Base-by-base conservation (phyloP, 2,113 vertebrate species). In the Tupaia chinensis region DNA sequence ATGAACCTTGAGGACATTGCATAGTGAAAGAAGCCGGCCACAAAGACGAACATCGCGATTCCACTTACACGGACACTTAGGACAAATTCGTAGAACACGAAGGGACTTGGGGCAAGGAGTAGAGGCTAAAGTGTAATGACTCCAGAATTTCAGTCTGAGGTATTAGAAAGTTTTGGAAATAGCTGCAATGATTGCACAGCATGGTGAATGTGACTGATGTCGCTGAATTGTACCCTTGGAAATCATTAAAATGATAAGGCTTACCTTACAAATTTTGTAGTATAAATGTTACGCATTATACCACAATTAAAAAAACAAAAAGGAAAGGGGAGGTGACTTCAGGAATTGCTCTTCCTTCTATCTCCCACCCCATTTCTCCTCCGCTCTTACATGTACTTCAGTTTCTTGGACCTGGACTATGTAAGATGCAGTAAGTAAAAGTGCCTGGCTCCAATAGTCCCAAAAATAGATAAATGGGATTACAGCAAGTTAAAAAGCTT, bases 301-400 rank as follows among this genome's bases (percentile, higher is more conserved):
- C 5, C 23, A 6, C 16, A 32, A 56, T 79, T 79, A 56, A 69
- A 53, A 53, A 76, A 84, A n/a, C 32, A 34, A 20, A 58, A 25
- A 54, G 9, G 15, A 81, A 25, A 2, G 12, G 22, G 23, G 34
- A 27, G 5, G n/a, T 12, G 19, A 19, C 27, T 84, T 80, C 25
- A 19, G 11, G 29, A 74, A 17, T 8, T 22, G 74, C 12, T 72
- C 17, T 84, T 34, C 23, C 44, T 23, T 34, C 8, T 8, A 34
- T 5, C 0, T 16, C 5, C 4, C 7, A 15, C 17, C 29, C 10
- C 8, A 29, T 23, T 16, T 22, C 10, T 15, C 56, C 0, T 25
- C 13, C 13, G 27, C 66, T 34, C 27, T 70, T 34, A 3, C 11
- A 19, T 0, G 12, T 60, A 29, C 29, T n/a, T 76, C 16, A 13